These are phyloP conservation scores for Colostygia pectinataria DNA, from an alignment of 2,888 invertebrate species.

Conservation along the genomic window DNA sequence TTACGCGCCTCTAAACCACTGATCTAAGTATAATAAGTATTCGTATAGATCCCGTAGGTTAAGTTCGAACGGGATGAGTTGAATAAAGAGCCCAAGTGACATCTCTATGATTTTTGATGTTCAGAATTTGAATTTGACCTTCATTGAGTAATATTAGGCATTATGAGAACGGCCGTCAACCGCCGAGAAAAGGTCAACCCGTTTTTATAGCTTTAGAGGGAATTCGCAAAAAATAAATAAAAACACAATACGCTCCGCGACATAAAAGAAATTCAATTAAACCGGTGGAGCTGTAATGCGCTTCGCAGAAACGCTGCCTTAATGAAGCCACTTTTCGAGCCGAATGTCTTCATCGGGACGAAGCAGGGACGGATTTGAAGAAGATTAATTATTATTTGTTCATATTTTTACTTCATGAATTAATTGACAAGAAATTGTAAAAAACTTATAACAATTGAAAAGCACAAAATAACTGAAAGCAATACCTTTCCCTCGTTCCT, in stretches of 20 bases:
- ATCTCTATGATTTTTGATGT: no score
- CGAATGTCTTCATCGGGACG: constrained; percentile 69
- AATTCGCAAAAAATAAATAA: constrained; percentile 3
- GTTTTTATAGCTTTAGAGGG: constrained; percentile 16
- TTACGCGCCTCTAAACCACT: no score
- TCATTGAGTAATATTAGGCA: neutral
- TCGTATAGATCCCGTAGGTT: no score
- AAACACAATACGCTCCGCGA: constrained; percentile 26
- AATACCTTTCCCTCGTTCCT: no score
- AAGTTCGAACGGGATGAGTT: no score
- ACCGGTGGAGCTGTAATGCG: constrained; percentile 31
- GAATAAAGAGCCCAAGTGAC: no score
- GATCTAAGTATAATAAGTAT: no score
- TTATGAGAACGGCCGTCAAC: neutral
- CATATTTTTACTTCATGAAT: no score
- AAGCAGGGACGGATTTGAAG: constrained; percentile 46
- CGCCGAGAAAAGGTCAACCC: constrained; percentile 1
- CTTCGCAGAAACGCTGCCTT: constrained; percentile 57
- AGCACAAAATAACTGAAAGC: no score
- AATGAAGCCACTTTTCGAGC: constrained; percentile 67
- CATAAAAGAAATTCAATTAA: constrained; percentile 61
- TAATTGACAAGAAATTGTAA: no score
- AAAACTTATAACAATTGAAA: no score
- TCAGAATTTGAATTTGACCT: no score
- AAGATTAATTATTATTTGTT: neutral